Conservation (phyloP, 2,888 invertebrate genomes). For the Lycia hirtaria region DNA sequence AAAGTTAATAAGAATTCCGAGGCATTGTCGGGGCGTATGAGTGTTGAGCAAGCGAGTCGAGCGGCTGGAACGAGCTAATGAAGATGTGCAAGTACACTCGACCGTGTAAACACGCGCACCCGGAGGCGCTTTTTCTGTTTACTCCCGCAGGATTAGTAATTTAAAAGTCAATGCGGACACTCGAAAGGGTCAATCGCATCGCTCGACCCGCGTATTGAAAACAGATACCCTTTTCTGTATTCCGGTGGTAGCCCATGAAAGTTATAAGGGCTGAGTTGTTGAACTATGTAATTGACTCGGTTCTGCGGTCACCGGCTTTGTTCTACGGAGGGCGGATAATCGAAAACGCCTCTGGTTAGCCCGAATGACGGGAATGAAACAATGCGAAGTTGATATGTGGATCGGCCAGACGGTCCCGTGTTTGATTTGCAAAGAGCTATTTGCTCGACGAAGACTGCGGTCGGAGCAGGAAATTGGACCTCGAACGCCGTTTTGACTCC, state of each 20-base stretch:
- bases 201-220: conserved; percentile 80
- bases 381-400: conserved; percentile 84
- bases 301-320: conserved; percentile 83
- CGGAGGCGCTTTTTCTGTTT: conserved; percentile 77
- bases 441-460: conserved; percentile 77
- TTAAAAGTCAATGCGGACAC: conserved; percentile 86
- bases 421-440: conserved; percentile 84
- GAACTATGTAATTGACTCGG: conserved; percentile 86
- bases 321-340: conserved; percentile 81
- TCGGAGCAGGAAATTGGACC: conserved; percentile 78
- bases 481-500: conserved; percentile 61
- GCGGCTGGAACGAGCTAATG: conserved; percentile 68
- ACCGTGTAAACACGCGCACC: conserved; percentile 77
- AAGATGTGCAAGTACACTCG: conserved; percentile 83
- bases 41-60: conserved; percentile 73
- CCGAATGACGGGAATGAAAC: conserved; percentile 79
- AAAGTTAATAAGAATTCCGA: conserved; percentile 55
- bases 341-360: conserved; percentile 84
- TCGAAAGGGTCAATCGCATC: conserved; percentile 84
- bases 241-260: conserved; percentile 82
- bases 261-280: conserved; percentile 85
- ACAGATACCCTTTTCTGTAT: conserved; percentile 85
- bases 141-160: conserved; percentile 84
- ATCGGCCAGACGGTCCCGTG: conserved; percentile 79
- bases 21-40: conserved; percentile 49